Conservation (phyloP, 2,888 invertebrate genomes). For the Tridacna gigas region DNA sequence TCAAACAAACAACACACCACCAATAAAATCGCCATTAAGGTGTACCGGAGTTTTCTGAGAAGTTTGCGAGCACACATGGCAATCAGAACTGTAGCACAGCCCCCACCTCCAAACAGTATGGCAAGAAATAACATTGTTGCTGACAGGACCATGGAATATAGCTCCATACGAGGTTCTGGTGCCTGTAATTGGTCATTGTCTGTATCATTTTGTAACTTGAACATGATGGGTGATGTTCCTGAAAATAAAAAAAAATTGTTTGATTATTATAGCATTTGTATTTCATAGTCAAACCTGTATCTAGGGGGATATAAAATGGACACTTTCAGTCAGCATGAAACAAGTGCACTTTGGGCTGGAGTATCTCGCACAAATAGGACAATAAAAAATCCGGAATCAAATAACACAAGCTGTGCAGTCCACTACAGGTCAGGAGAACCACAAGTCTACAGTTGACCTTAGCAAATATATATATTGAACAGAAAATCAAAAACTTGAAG, state of each 20-base stretch:
- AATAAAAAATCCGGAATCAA: too few species aligned
- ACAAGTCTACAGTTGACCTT: too few species aligned
- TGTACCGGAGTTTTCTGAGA: conserved; percentile 72
- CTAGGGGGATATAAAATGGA: too few species aligned
- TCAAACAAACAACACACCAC: conserved; percentile 72
- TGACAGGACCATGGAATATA: conserved; percentile 78
- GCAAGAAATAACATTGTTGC: conserved; percentile 73
- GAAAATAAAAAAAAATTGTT: background rate
- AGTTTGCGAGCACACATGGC: conserved; percentile 71
- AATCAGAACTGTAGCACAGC: conserved; percentile 73
- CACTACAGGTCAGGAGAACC: too few species aligned
- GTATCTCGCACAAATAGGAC: too few species aligned
- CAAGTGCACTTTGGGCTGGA: too few species aligned
- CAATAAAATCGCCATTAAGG: conserved; percentile 71
- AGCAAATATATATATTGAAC: too few species aligned
- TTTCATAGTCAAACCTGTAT: too few species aligned
- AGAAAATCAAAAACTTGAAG: too few species aligned
- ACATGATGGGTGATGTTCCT: background rate
- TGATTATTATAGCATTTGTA: too few species aligned
- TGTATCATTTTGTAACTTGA: conserved; percentile 9
- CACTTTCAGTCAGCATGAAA: too few species aligned
- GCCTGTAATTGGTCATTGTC: background rate
- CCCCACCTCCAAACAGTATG: conserved; percentile 74
- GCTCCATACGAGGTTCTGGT: conserved; percentile 61
- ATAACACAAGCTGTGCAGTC: too few species aligned